These are phyloP conservation scores for Porites lutea DNA, from an alignment of 64 coral and sea anemone species.

Conservation along the genomic window DNA sequence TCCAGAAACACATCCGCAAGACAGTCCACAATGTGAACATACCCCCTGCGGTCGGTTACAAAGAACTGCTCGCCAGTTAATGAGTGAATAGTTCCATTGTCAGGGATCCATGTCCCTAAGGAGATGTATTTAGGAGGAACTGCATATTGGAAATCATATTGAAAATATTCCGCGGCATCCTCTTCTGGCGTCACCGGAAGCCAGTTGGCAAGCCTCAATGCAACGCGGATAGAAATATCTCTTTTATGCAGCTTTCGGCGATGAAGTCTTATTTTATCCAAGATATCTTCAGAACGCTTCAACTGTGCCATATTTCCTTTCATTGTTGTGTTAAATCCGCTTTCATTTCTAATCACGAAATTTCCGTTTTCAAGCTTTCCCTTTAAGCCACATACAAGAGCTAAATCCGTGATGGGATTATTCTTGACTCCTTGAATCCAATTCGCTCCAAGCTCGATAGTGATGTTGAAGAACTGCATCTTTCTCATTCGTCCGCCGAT, in stretches of 20 bases:
- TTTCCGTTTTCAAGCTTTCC: conserved; percentile 48
- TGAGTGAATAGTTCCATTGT: conserved; percentile 60
- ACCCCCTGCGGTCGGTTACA: conserved; percentile 76
- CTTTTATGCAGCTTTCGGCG: conserved; percentile 22
- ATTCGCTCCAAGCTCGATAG: conserved; percentile 79
- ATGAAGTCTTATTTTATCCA: conserved; percentile 42
- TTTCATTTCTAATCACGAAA: conserved; percentile 68
- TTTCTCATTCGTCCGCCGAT: conserved; percentile 73
- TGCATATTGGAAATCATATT: conserved; percentile 79
- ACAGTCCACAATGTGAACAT: conserved; percentile 50
- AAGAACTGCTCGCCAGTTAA: conserved; percentile 61
- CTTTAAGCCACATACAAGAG: conserved; percentile 52
- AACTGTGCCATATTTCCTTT: conserved; percentile 23
- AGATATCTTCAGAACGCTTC: neutral
- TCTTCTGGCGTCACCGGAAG: conserved; percentile 50
- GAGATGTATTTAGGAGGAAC: conserved; percentile 79
- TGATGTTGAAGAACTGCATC: conserved; percentile 34
- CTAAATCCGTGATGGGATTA: conserved; percentile 64
- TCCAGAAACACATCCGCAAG: conserved; percentile 61
- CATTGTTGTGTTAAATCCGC: conserved; percentile 45
- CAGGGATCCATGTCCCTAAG: neutral
- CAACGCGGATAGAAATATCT: conserved; percentile 66
- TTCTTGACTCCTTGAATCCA: conserved; percentile 78
- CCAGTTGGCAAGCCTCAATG: conserved; percentile 67
- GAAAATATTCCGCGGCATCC: conserved; percentile 54